These are phyloP conservation scores for Urosaurus nigricauda DNA, from an alignment of 2,797 vertebrate genomes.

Conservation along the genomic window DNA sequence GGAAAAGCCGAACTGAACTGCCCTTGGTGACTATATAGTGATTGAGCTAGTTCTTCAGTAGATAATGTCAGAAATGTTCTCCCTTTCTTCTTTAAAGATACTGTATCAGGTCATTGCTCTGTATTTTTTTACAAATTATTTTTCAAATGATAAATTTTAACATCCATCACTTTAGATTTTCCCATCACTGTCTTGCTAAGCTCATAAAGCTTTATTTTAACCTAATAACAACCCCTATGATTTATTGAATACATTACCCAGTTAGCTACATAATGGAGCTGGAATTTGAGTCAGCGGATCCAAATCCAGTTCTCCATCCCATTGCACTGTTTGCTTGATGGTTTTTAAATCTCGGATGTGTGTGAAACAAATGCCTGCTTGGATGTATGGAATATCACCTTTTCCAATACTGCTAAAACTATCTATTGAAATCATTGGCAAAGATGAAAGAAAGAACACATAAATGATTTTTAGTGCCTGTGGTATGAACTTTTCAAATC, in stretches of 20 bases:
- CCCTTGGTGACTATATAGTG: not conserved
- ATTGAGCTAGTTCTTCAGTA: not conserved
- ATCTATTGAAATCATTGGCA: not conserved
- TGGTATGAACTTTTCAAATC: not conserved
- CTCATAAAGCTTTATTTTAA: not conserved
- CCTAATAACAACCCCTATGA: not conserved
- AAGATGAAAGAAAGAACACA: not conserved
- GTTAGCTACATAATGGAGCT: not conserved
- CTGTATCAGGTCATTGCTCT: not conserved
- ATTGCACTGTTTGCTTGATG: not conserved
- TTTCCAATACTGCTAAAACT: not conserved
- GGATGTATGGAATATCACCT: not conserved
- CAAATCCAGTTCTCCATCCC: not conserved
- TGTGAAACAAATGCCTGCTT: not conserved
- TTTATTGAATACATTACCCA: not conserved
- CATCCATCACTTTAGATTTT: not conserved
- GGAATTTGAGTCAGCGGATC: constrained; percentile 5
- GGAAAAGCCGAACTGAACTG: not conserved
- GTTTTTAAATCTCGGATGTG: not conserved
- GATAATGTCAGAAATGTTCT: not conserved
- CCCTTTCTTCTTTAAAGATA: not conserved
- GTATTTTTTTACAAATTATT: not conserved
- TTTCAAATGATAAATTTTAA: not conserved
- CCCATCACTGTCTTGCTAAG: not conserved
- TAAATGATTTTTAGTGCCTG: not conserved